These are phyloP conservation scores for Drosophila mulleri DNA, from an alignment of 2,888 invertebrate genomes.

Conservation along the genomic window DNA sequence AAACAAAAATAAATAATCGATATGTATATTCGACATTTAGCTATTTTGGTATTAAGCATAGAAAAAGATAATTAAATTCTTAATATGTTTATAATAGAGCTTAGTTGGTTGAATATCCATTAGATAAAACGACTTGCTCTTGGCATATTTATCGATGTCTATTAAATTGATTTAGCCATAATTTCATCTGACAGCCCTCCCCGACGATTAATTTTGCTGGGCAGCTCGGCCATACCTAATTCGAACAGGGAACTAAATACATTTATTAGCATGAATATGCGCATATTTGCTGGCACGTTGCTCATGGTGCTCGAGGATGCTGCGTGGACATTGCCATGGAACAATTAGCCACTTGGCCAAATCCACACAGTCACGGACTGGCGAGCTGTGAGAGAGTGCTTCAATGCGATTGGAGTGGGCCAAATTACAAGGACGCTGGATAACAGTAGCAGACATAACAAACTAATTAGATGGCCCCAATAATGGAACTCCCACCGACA, in stretches of 20 bases:
- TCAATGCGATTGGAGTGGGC: constrained; percentile 22
- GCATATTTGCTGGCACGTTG: constrained; percentile 39
- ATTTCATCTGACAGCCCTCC: constrained; percentile 30
- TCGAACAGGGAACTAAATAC: constrained; percentile 15
- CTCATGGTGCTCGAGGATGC: neutral
- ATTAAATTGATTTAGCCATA: constrained; percentile 24
- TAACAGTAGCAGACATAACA: constrained; percentile 52
- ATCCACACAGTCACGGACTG: constrained; percentile 29
- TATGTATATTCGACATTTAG: neutral
- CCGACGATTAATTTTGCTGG: constrained; percentile 4
- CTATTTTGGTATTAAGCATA: neutral
- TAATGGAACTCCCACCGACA: constrained; percentile 42
- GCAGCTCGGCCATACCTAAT: neutral
- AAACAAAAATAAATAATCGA: neutral
- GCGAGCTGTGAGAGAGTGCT: constrained; percentile 26
- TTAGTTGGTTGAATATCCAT: constrained; percentile 47
- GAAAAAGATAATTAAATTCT: constrained; percentile 5
- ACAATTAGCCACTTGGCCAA: constrained; percentile 24
- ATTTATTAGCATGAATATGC: constrained; percentile 62
- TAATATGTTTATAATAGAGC: neutral
- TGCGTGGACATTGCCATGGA: constrained; percentile 17
- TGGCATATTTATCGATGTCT: constrained; percentile 40
- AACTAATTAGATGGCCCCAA: constrained; percentile 67
- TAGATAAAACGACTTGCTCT: constrained; percentile 38
- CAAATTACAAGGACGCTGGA: constrained; percentile 13